phyloP scores from a whole-genome alignment of 2,113 vertebrate species.

The Pomatostomus ruficeps region DNA sequence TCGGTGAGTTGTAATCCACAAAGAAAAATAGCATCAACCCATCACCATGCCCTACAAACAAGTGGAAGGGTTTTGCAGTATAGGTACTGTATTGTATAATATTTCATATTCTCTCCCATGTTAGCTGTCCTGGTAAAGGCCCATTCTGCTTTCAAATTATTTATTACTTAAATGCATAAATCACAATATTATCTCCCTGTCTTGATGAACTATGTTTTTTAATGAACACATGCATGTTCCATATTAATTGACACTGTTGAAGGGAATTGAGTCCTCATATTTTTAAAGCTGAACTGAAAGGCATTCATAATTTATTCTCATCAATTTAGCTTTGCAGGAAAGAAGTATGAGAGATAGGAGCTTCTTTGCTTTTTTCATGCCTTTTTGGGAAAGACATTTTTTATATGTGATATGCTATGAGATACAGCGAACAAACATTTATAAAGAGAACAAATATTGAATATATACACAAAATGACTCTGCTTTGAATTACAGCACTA shows the following conservation, averaged over 20 bases:
- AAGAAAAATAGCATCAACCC: background rate
- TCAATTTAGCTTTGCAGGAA: constrained; percentile 5
- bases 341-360: background rate
- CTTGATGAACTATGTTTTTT: background rate
- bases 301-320: constrained; percentile 46
- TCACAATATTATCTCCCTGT: background rate
- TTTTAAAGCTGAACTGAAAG: constrained; percentile 55
- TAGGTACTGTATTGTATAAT: background rate
- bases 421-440: background rate
- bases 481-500: background rate
- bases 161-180: background rate
- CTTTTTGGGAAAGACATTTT: background rate
- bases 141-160: background rate
- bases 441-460: background rate
- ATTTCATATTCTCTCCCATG: background rate
- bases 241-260: background rate
- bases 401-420: background rate
- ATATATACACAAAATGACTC: background rate
- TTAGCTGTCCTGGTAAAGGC: background rate
- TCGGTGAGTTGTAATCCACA: background rate
- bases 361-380: background rate
- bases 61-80: background rate
- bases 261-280: background rate
- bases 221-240: background rate
- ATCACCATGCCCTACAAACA: background rate